Percentiles rank a stretch among this genome's conserved stretches.
Evolutionary conservation across 2,888 invertebrate genomes (phyloP).

Genomic region (Meta bourneti): DNA sequence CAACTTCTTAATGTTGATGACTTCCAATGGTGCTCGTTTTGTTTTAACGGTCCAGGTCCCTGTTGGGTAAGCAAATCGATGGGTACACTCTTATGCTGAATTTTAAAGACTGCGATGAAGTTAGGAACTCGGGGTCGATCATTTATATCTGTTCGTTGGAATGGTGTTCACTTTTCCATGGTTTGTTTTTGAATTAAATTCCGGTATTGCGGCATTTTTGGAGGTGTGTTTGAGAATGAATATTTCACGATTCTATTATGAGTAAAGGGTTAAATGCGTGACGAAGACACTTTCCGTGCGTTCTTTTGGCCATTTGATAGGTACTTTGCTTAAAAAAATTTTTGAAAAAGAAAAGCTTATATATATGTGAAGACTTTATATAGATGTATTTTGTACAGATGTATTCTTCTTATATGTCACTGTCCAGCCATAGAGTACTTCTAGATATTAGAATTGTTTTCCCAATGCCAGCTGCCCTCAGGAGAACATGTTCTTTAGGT

Average conservation of each 20-base stretch:
- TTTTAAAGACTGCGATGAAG: neutral
- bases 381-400: no score
- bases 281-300: neutral
- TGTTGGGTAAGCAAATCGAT: constrained; percentile 20
- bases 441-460: no score
- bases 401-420: no score
- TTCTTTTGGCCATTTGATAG: neutral
- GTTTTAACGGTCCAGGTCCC: constrained; percentile 26
- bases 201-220: neutral
- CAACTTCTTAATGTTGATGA: constrained; percentile 38
- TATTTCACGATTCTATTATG: neutral
- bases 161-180: neutral
- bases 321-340: no score
- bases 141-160: neutral
- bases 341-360: no score
- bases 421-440: no score
- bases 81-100: neutral
- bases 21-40: constrained; percentile 52
- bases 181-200: neutral
- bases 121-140: neutral
- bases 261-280: neutral
- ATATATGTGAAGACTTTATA: no score
- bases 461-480: no score
- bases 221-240: neutral
- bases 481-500: no score